Base-by-base conservation (phyloP, 2,888 invertebrate genomes). In the Leptogaster cylindrica region DNA sequence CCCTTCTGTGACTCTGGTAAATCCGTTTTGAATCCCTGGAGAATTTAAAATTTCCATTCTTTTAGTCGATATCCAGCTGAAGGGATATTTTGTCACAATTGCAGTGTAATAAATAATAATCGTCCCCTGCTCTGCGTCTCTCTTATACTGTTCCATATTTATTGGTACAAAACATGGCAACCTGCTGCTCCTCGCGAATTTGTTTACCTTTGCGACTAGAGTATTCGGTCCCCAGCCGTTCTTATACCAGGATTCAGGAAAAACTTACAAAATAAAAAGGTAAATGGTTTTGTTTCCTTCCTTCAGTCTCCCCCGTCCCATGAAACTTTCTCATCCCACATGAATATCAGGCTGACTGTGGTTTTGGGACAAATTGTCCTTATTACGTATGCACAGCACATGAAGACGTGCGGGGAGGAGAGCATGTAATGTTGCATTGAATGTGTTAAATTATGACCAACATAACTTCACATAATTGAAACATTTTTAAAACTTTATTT, bases 401-500 rank as follows among this genome's bases (percentile, higher is more conserved):
- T 14, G 28, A n/a, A 27, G 23, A 20, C 6, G 31, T 6, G 31
- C 31, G 10, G n/a, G n/a, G 31, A 6, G 14, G 16, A 28, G 61
- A 16, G 61, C 44, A 44, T 61, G 61, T 44, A 18, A 61, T 44
- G 61, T 61, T 61, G 18, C 61, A 61, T 61, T 61, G 61, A 61
- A 61, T 61, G n/a, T 28, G 61, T 41, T 61, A 44, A 61, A 18
- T 61, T 61, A 61, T 61, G 61, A 6, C 31, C 20, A 7, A 18
- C 44, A 61, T 61, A 61, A 61, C 61, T 61, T 61, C 44, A 61
- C 61, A 44, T 61, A 61, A 61, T 61, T 61, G 61, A 61, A 61
- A 61, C 61, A 61, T 61, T 61, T 52, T 61, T 44, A 61, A 61
- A 28, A 28, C 61, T 44, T 41, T 12, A 44, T 61, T 41, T 27